Conservation (phyloP, 2,113 vertebrate species). For the Odontophorus gujanensis region DNA sequence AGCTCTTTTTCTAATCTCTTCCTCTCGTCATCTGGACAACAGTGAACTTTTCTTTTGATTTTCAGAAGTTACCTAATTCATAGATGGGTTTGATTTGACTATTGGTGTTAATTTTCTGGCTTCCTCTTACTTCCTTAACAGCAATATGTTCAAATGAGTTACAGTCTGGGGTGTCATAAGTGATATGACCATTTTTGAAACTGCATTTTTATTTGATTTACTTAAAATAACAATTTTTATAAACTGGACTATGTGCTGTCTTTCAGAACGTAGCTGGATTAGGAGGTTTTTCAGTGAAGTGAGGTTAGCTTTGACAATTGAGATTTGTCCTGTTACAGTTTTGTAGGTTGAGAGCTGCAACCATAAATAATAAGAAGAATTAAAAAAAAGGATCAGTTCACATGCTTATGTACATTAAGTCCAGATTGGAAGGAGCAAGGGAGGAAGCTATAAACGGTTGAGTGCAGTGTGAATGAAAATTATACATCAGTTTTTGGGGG, state of each 20-base stretch:
- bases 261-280: background rate
- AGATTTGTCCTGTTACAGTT: background rate
- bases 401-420: background rate
- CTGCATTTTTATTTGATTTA: background rate
- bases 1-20: background rate
- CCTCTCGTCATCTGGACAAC: background rate
- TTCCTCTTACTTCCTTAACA: background rate
- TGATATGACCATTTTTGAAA: background rate
- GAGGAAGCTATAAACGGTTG: background rate
- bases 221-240: background rate
- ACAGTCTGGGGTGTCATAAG: background rate
- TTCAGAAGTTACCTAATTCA: background rate
- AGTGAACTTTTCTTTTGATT: background rate
- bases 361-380: background rate
- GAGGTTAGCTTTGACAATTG: background rate
- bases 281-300: background rate
- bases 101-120: background rate
- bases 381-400: rapidly evolving
- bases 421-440: background rate
- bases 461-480: background rate
- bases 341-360: background rate
- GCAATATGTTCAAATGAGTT: background rate
- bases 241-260: background rate
- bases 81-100: background rate
- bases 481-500: rapidly evolving